Evolutionary conservation across 2,888 invertebrate genomes (phyloP).

Genomic region (Prosapia bicincta): DNA sequence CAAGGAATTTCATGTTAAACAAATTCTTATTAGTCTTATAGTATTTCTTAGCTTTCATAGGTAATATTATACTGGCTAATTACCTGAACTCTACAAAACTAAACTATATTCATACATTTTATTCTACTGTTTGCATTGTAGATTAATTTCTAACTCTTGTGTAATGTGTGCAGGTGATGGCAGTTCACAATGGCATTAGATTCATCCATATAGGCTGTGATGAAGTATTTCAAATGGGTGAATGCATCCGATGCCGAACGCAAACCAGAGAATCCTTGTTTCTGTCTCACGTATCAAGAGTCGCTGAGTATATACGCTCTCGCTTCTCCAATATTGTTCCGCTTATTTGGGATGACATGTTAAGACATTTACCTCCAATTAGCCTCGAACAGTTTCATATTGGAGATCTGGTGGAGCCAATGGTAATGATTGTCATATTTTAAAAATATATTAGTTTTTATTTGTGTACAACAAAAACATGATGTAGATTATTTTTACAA

Average conservation of each 20-base stretch:
- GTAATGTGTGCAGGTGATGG: conserved; percentile 44
- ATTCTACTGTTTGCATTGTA: too few relatives aligned
- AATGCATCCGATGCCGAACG: conserved; percentile 58
- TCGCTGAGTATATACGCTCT: conserved; percentile 57
- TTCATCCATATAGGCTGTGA: conserved; percentile 72
- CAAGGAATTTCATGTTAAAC: too few relatives aligned
- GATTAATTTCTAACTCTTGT: not conserved
- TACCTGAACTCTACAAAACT: too few relatives aligned
- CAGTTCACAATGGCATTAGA: conserved; percentile 43
- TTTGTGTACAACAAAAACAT: too few relatives aligned
- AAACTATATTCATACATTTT: too few relatives aligned
- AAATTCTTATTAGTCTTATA: too few relatives aligned
- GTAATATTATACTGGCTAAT: too few relatives aligned
- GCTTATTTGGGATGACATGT: conserved; percentile 81
- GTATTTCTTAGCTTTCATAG: too few relatives aligned
- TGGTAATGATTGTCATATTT: too few relatives aligned
- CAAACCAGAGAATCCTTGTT: conserved; percentile 56
- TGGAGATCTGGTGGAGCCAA: conserved; percentile 66
- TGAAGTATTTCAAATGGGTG: conserved; percentile 68
- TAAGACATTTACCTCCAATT: conserved; percentile 59
- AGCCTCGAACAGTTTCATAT: conserved; percentile 59
- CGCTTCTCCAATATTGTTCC: conserved; percentile 57
- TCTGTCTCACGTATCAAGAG: conserved; percentile 57
- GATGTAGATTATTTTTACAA: too few relatives aligned
- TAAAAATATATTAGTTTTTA: too few relatives aligned